Conservation (phyloP, 2,113 vertebrate genomes). For the Pardalotus punctatus region DNA sequence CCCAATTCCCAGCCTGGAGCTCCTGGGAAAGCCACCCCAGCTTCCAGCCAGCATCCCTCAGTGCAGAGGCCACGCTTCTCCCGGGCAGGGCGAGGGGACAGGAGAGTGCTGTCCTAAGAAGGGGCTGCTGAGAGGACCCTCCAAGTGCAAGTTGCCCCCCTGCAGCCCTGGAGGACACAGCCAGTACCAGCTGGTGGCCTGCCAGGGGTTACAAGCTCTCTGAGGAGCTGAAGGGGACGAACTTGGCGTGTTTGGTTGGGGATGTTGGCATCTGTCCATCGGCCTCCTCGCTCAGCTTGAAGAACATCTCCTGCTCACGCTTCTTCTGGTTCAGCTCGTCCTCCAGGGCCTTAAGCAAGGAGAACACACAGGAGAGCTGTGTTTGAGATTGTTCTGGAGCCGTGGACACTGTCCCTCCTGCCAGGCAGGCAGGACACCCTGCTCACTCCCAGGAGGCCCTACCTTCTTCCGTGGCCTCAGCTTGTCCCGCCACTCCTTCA, state of each 20-base stretch:
- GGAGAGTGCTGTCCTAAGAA: neutral
- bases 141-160: neutral
- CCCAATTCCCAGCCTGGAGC: neutral
- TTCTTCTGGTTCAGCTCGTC: conserved; percentile 89
- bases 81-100: neutral
- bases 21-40: neutral
- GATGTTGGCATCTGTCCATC: conserved; percentile 76
- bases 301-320: conserved; percentile 91
- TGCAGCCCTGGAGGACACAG: conserved; percentile 12
- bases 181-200: neutral
- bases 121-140: neutral
- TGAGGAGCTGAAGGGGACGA: conserved; percentile 81
- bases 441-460: neutral
- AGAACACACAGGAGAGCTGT: neutral
- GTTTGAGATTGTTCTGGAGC: neutral
- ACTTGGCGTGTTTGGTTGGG: conserved; percentile 83
- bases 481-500: conserved; percentile 91
- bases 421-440: neutral
- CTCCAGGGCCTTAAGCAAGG: conserved; percentile 82
- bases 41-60: neutral
- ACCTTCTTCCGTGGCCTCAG: conserved; percentile 93
- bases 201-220: conserved; percentile 63
- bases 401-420: neutral
- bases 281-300: conserved; percentile 76
- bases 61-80: neutral